Percentiles rank a stretch among this genome's conserved stretches.
Conservation (phyloP, 2,888 invertebrate genomes). For the Yponomeuta sedellus region DNA sequence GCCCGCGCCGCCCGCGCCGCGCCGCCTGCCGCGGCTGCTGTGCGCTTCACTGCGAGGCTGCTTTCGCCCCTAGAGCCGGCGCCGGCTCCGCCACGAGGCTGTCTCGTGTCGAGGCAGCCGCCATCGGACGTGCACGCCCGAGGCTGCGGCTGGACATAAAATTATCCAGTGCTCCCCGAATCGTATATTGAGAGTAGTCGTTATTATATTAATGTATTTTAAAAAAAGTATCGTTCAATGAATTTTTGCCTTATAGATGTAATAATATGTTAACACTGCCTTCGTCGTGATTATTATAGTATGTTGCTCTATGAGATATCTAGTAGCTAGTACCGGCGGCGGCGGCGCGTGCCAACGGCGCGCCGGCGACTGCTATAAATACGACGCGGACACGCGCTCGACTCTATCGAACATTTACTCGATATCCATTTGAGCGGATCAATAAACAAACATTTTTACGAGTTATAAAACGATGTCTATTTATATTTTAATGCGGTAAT, state of each 20-base stretch:
- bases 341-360: neutral
- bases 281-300: neutral
- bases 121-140: neutral
- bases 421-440: conserved; percentile 4
- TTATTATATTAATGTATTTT: neutral
- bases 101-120: neutral
- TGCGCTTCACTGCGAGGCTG: neutral
- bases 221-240: neutral
- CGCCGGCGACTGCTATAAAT: neutral
- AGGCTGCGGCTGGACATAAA: no score
- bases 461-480: conserved; percentile 9
- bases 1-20: neutral
- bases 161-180: neutral
- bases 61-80: neutral
- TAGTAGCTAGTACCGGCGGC: neutral
- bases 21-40: neutral
- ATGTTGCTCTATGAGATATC: conserved; percentile 1
- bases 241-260: conserved; percentile 1
- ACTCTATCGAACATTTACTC: neutral
- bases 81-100: neutral
- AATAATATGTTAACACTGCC: neutral
- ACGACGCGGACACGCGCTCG: neutral
- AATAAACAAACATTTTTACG: conserved; percentile 7
- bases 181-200: neutral
- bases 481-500: conserved; percentile 9